Conservation (phyloP, 2,797 vertebrate species). For the Gouania willdenowi region DNA sequence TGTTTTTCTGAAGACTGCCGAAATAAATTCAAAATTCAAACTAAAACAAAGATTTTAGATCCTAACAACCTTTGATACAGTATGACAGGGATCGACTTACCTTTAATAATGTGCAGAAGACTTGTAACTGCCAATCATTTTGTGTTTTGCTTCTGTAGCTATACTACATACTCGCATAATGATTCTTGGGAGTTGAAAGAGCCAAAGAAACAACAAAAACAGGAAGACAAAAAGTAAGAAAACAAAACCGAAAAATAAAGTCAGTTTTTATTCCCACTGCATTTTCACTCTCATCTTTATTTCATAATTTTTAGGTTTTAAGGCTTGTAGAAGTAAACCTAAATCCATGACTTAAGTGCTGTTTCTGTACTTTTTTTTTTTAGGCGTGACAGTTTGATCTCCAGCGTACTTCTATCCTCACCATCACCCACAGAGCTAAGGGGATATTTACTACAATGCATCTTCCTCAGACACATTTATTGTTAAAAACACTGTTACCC, state of each 20-base stretch:
- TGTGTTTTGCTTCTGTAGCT: conserved; percentile 32
- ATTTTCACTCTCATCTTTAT: conserved; percentile 62
- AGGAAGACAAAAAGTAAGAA: conserved; percentile 45
- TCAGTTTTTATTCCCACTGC: conserved; percentile 50
- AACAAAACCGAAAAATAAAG: conserved; percentile 31
- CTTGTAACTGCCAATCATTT: conserved; percentile 41
- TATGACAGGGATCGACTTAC: conserved; percentile 26
- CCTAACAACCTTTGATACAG: conserved; percentile 2
- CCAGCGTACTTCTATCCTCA: conserved; percentile 1
- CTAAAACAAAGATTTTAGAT: neutral
- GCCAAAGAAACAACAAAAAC: conserved; percentile 48
- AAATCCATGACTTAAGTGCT: conserved; percentile 31
- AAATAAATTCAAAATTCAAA: neutral
- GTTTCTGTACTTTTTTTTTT: conserved; percentile 16
- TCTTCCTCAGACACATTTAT: conserved; percentile 13
- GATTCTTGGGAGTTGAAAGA: conserved; percentile 49
- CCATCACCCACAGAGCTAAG: conserved; percentile 3
- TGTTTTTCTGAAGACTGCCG: neutral
- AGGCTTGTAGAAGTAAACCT: conserved; percentile 45
- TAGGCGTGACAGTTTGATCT: conserved; percentile 23
- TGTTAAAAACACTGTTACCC: conserved; percentile 21
- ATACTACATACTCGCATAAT: conserved; percentile 52
- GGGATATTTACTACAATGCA: conserved; percentile 12
- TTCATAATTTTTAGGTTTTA: conserved; percentile 53
- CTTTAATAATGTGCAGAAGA: conserved; percentile 34